phyloP scores from a whole-genome alignment of 1,140 invertebrate genomes.

The Eubasilissa regina region DNA sequence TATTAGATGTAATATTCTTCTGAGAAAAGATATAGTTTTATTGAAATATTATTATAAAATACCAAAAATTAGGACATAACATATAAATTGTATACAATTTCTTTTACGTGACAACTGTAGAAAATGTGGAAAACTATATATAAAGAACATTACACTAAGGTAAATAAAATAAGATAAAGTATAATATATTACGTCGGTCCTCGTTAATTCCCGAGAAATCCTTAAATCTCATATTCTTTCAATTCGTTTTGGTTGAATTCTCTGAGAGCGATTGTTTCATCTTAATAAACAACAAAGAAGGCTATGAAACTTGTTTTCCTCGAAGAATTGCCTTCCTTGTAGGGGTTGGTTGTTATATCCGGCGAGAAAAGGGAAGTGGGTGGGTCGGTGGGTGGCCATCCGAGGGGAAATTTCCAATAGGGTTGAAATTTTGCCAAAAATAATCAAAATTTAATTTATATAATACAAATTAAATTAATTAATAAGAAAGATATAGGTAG shows the following conservation, averaged over 20 bases:
- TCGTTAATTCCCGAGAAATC: neutral
- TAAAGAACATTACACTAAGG: too few relatives aligned
- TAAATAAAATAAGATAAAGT: neutral
- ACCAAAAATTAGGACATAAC: too few relatives aligned
- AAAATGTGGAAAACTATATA: too few relatives aligned
- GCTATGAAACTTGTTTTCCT: slow-evolving; percentile 38
- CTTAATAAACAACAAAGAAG: slow-evolving; percentile 44
- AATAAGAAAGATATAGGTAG: too few relatives aligned
- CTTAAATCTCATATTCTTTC: slow-evolving; percentile 38
- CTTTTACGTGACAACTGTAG: too few relatives aligned
- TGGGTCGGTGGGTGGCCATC: neutral
- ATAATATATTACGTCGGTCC: neutral
- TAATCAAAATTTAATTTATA: too few relatives aligned
- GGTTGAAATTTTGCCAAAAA: neutral
- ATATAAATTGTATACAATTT: too few relatives aligned
- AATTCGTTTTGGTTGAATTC: slow-evolving; percentile 44
- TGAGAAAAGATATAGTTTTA: too few relatives aligned
- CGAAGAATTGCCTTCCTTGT: slow-evolving; percentile 36
- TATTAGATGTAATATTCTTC: too few relatives aligned
- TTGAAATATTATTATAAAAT: too few relatives aligned
- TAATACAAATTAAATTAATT: too few relatives aligned
- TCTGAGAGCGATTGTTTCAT: slow-evolving; percentile 39
- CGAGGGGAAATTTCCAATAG: neutral
- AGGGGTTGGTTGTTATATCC: neutral
- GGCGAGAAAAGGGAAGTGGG: neutral